A percentile compares a stretch with the other conserved stretches of the same genome.
These are phyloP conservation scores for Rhinolophus sinicus DNA, from an alignment of 2,113 vertebrate genomes.

Conservation along the genomic window DNA sequence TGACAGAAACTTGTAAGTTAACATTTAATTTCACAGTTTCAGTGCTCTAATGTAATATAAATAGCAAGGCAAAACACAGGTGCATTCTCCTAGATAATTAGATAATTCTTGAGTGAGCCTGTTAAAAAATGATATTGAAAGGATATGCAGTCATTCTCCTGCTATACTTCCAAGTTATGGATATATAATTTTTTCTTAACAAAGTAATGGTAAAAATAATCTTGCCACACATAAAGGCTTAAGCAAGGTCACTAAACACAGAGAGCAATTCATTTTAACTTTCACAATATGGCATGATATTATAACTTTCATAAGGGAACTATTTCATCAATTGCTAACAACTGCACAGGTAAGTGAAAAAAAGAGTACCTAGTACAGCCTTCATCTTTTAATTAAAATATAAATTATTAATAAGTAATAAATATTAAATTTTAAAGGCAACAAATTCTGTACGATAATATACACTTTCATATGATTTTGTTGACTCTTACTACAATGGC, in stretches of 20 bases:
- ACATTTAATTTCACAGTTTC: conserved; percentile 61
- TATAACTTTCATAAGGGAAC: neutral
- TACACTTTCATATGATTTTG: neutral
- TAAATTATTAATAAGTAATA: neutral
- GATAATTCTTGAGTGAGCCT: conserved; percentile 31
- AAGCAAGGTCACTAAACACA: conserved; percentile 27
- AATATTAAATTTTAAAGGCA: neutral
- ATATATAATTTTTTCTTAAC: neutral
- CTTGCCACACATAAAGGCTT: conserved; percentile 37
- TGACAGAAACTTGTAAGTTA: neutral
- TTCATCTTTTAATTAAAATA: neutral
- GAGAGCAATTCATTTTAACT: conserved; percentile 19
- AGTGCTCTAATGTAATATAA: conserved; percentile 57
- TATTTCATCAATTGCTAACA: neutral
- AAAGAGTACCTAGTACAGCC: neutral
- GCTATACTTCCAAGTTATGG: conserved; percentile 28
- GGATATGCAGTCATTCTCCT: neutral
- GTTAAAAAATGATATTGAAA: conserved; percentile 63
- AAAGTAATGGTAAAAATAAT: conserved; percentile 15
- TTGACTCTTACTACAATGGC: neutral
- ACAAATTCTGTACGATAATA: neutral
- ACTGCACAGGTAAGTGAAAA: neutral
- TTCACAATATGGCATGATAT: neutral
- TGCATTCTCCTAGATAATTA: conserved; percentile 45
- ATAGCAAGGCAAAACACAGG: conserved; percentile 41